These are phyloP conservation scores for Forbesichthys agassizii DNA, from an alignment of 2,113 vertebrate species.

Conservation along the genomic window DNA sequence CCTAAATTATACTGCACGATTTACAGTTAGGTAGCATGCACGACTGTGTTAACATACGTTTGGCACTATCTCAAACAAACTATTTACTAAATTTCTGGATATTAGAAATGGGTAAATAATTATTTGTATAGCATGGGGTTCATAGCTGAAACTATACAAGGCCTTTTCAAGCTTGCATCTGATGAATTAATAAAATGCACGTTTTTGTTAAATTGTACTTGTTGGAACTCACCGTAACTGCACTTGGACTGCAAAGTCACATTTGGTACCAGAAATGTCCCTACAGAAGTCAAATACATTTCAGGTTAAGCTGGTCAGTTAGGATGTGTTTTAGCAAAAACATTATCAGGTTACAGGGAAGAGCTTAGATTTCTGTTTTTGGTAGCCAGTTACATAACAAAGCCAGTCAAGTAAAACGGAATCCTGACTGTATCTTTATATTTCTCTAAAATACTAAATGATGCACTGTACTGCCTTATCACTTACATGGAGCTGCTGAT, in stretches of 20 bases:
- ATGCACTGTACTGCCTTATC: background rate
- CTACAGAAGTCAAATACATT: conserved; percentile 66
- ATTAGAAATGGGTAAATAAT: too few species aligned
- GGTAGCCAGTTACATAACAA: background rate
- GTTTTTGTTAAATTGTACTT: background rate
- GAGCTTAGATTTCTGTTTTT: background rate
- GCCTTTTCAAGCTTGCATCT: too few species aligned
- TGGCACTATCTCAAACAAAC: conserved; percentile 25
- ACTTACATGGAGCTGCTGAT: conserved; percentile 99
- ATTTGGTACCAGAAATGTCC: conserved; percentile 99
- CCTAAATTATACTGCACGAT: too few species aligned
- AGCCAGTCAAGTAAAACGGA: background rate
- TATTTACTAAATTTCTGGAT: too few species aligned
- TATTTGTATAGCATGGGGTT: too few species aligned
- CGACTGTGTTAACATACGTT: too few species aligned
- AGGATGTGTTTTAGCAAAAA: background rate
- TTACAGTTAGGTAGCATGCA: too few species aligned
- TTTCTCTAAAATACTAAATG: background rate
- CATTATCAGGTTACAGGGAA: background rate
- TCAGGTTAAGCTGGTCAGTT: background rate
- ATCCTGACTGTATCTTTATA: background rate
- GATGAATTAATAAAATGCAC: background rate
- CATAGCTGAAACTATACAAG: too few species aligned
- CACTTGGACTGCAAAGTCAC: conserved; percentile 99
- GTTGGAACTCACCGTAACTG: conserved; percentile 87